Percentiles rank a stretch among this genome's conserved stretches.
Evolutionary conservation across 1,140 invertebrate genomes (phyloP).

Genomic region (Copidosoma floridanum): DNA sequence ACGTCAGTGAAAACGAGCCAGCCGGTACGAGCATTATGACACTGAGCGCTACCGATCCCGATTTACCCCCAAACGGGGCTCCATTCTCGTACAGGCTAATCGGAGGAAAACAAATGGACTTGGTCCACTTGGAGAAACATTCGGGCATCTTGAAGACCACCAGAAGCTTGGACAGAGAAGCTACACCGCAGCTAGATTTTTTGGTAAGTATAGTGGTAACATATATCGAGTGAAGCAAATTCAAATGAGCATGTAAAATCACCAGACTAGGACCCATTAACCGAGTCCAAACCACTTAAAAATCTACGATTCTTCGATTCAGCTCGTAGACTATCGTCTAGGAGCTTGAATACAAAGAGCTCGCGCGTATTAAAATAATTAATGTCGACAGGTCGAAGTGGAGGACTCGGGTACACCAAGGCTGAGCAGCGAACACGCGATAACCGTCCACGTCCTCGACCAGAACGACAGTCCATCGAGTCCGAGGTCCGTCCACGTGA

Average conservation of each 20-base stretch:
- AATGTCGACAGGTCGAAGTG: slow-evolving; percentile 78
- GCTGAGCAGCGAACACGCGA: slow-evolving; percentile 74
- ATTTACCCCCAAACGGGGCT: slow-evolving; percentile 87
- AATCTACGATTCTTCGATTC: no score
- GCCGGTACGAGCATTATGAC: slow-evolving; percentile 81
- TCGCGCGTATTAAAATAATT: no score
- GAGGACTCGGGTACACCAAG: slow-evolving; percentile 84
- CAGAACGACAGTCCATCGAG: slow-evolving; percentile 90
- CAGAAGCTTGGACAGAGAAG: slow-evolving; percentile 78
- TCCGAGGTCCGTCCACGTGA: slow-evolving; percentile 76
- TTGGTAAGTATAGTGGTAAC: slow-evolving; percentile 59
- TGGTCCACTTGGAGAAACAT: slow-evolving; percentile 74
- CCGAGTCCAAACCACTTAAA: no score
- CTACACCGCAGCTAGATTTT: slow-evolving; percentile 71
- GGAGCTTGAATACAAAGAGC: no score
- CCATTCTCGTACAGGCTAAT: slow-evolving; percentile 83
- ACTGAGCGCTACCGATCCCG: slow-evolving; percentile 81
- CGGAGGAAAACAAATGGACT: slow-evolving; percentile 73
- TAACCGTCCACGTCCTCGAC: slow-evolving; percentile 79
- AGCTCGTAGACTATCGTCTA: no score
- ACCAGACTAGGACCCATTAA: no score
- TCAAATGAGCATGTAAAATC: slow-evolving; percentile 2
- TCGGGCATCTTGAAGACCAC: slow-evolving; percentile 79
- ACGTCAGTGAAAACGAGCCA: slow-evolving; percentile 86
- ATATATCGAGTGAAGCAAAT: slow-evolving; percentile 1